Evolutionary conservation across 2,797 vertebrate genomes (phyloP).

Genomic region (Hyperoplus immaculatus): DNA sequence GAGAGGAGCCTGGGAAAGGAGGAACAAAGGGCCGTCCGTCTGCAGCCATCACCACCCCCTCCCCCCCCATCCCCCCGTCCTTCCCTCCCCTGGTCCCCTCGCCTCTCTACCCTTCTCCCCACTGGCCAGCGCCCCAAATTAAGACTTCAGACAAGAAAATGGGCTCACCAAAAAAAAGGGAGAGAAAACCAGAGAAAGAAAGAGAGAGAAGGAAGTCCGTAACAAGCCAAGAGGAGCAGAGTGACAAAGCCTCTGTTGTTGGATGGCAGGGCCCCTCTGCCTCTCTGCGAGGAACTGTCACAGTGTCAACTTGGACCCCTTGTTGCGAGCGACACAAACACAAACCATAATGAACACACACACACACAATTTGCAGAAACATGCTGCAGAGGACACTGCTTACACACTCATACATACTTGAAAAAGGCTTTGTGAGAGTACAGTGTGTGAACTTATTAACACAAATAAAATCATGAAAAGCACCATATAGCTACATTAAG

Average conservation of each 20-base stretch:
- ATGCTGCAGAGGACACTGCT: conserved; percentile 40
- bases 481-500: conserved; percentile 44
- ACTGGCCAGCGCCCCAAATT: conserved; percentile 85
- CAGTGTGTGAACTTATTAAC: conserved; percentile 14
- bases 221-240: conserved; percentile 83
- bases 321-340: conserved; percentile 68
- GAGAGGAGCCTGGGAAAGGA: conserved; percentile 86
- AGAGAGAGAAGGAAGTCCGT: conserved; percentile 78
- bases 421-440: background rate
- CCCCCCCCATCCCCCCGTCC: conserved; percentile 50
- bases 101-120: conserved; percentile 73
- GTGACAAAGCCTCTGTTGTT: conserved; percentile 84
- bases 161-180: conserved; percentile 80
- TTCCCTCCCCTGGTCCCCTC: conserved; percentile 67
- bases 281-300: conserved; percentile 76
- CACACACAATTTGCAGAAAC: conserved; percentile 52
- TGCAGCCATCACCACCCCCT: conserved; percentile 79
- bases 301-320: conserved; percentile 81
- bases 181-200: conserved; percentile 66
- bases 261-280: conserved; percentile 80
- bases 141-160: conserved; percentile 88
- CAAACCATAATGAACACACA: conserved; percentile 71
- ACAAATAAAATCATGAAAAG: conserved; percentile 39
- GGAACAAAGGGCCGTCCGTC: conserved; percentile 86
- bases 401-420: conserved; percentile 15